Evolutionary conservation across 2,888 invertebrate species (phyloP), one percentile per base, ranked within the genome.

Genomic region (Tineola bisselliella): DNA sequence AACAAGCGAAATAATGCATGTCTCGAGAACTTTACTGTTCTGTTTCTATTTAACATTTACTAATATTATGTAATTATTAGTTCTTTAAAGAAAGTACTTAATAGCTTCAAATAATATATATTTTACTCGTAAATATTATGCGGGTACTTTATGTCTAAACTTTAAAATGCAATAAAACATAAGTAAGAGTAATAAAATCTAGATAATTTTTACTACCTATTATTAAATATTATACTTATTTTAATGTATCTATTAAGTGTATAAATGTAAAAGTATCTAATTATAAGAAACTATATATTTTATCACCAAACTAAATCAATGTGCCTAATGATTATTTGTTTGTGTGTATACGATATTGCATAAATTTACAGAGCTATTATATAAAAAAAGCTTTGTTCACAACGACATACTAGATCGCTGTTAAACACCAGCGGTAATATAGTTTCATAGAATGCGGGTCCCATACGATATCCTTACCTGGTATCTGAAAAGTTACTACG

Each of bases 371-470:
- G 10, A 48, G 48, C 17, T 15, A 17, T 48, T 13, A n/a, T n/a
- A 15, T 15, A 17, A 48, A 48, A 48, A 48, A 48, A 48, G 15
- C 48, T 17, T 48, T 6, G 48, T 48, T 48, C 48, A 48, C 48
- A 48, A 48, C 48, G 6, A 3, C 48, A 48, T 48, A 48, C 48
- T 48, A 48, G 48, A 48, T 17, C 48, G 48, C 48, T 48, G 48
- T 13, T 48, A 13, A 48, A 48, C 48, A 48, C 15, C 48, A 48
- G 48, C 48, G 48, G 48, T 48, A 48, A 48, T 48, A 15, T 33
- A 17, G 33, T 58, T 8, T 15, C 25, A 19, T 62, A 62, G 64
- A 68, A 65, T 66, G 70, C 65, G 67, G 68, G 66, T 65, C 63
- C 65, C 64, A 67, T 66, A 65, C 66, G 66, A 48, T 48, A 48